Base-by-base conservation (phyloP, 2,888 invertebrate species). In the Drosophila multiciliata region DNA sequence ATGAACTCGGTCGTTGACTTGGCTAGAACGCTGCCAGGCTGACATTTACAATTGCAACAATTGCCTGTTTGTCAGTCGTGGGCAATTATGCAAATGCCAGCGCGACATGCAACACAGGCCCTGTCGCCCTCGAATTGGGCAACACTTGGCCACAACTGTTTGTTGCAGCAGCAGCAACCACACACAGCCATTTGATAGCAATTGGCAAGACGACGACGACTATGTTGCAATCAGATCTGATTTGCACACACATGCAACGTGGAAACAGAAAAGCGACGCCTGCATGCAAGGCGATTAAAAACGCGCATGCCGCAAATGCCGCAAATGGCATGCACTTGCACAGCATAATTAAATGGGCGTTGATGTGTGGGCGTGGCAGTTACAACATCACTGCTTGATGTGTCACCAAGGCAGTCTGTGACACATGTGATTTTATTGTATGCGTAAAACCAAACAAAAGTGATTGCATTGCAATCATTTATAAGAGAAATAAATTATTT, bases 271-370 rank as follows among this genome's bases (percentile, higher is more conserved):
- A 55, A 17, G 50, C 20, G 55, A 40, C 73, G 42, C 50, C 76
- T 45, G 80, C 86, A 69, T 76, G 82, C 73, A 70, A 70, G n/a
- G 55, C 66, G 68, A 80, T 75, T 82, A 61, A 73, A 83, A 83
- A 53, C 63, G 66, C 80, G 53, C 52, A 40, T 66, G 49, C 36
- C 38, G 59, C 45, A 66, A 60, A 40, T 66, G 49, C 36, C 38
- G 59, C 45, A 66, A 60, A 77, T 83, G 63, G 66, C 77, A 69
- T 70, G 81, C 59, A 60, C 49, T 57, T 57, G 54, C 64, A 48
- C 61, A 45, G 40, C 38, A 54, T 50, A 35, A 55, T 23, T 17
- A 33, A 26, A 32, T 29, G 57, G 45, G 52, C 38, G 54, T n/a
- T 35, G 38, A 26, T n/a, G 15, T 52, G 38, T 55, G 66, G 58